Conservation (phyloP, 2,113 vertebrate genomes). For the Symphodus melops region DNA sequence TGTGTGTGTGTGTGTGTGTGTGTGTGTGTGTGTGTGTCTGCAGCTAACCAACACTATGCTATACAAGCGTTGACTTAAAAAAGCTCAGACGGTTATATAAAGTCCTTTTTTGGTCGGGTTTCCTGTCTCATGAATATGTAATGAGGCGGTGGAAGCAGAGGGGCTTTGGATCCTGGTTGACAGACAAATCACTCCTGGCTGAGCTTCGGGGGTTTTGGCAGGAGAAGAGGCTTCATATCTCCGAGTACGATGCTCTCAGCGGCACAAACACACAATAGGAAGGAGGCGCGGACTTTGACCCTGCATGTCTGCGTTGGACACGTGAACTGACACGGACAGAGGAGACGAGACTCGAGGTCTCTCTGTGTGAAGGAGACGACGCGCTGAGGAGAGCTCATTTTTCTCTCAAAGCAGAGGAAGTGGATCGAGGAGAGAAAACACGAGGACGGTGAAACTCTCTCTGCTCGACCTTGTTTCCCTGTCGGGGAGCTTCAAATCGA, state of each 20-base stretch:
- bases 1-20: not conserved
- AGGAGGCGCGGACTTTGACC: constrained; percentile 16
- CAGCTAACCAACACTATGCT: not conserved
- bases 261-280: constrained; percentile 21
- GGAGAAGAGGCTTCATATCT: constrained; percentile 42
- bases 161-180: constrained; percentile 40
- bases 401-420: constrained; percentile 36
- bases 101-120: not conserved
- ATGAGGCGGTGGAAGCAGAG: constrained; percentile 15
- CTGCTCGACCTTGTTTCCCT: constrained; percentile 33
- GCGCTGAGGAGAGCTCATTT: constrained; percentile 47
- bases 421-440: constrained; percentile 35
- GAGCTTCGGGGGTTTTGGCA: constrained; percentile 49
- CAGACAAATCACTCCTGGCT: constrained; percentile 54
- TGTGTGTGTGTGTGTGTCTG: not conserved
- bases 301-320: constrained; percentile 16
- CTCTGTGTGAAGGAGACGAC: constrained; percentile 16
- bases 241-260: constrained; percentile 16
- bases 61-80: not conserved
- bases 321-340: constrained; percentile 18
- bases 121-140: constrained; percentile 34
- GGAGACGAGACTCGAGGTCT: constrained; percentile 40
- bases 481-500: constrained; percentile 10
- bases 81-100: not conserved
- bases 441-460: constrained; percentile 42